Evolutionary conservation across 2,888 invertebrate genomes (phyloP).

Genomic region (Caenorhabditis sp.): DNA sequence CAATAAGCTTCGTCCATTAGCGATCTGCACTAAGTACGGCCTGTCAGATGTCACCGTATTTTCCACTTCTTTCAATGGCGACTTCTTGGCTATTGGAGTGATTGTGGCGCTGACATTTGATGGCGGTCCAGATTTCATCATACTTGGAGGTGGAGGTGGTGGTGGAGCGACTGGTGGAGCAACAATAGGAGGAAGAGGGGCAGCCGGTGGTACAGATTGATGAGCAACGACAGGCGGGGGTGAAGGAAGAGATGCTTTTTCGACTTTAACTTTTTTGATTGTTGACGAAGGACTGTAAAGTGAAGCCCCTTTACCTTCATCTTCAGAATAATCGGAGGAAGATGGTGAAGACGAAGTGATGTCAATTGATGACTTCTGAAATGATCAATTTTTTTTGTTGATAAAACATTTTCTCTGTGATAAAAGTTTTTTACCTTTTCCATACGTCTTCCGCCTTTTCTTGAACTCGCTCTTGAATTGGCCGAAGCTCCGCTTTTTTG

Average conservation of each 20-base stretch:
- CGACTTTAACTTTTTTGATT: constrained; percentile 3
- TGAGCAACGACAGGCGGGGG: neutral
- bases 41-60: constrained; percentile 6
- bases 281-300: constrained; percentile 30
- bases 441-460: constrained; percentile 10
- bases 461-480: constrained; percentile 32
- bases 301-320: constrained; percentile 40
- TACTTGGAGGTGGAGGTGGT: constrained; percentile 22
- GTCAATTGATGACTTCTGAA: constrained; percentile 29
- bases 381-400: neutral
- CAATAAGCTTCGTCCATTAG: constrained; percentile 27
- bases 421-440: constrained; percentile 6
- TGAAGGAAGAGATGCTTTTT: too few relatives aligned
- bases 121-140: constrained; percentile 4
- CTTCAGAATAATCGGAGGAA: constrained; percentile 26
- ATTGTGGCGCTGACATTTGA: neutral
- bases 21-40: constrained; percentile 37
- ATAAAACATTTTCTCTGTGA: neutral
- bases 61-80: neutral
- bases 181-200: constrained; percentile 5
- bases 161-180: constrained; percentile 17
- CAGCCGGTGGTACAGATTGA: neutral
- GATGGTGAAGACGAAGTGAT: constrained; percentile 20
- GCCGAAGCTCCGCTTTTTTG: constrained; percentile 11
- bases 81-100: constrained; percentile 7